phyloP scores from a whole-genome alignment of 64 coral and sea anemone species.

The Trachythela sp. region DNA sequence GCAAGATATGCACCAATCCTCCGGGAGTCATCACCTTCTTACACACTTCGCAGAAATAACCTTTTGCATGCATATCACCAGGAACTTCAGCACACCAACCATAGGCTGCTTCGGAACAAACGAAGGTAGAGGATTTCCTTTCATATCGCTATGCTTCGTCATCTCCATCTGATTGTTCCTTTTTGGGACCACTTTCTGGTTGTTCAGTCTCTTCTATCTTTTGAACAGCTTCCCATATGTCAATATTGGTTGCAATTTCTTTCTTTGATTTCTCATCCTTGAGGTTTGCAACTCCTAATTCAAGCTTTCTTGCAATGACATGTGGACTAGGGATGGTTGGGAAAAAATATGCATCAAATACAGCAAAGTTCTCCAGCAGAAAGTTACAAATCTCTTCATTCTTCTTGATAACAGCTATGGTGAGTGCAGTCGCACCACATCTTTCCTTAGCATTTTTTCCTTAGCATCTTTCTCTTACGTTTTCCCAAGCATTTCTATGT shows the following conservation, averaged over 20 bases:
- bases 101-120: background rate
- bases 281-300: background rate
- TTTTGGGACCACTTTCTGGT: too few species aligned
- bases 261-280: background rate
- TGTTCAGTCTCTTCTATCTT: too few species aligned
- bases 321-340: background rate
- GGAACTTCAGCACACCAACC: conserved; percentile 30
- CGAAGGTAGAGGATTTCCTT: too few species aligned
- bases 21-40: conserved; percentile 14
- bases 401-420: background rate
- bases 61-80: conserved; percentile 35
- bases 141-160: background rate
- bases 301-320: background rate
- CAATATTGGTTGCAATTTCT: too few species aligned
- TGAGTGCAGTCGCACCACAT: background rate
- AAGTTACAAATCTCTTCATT: background rate
- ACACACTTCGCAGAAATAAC: conserved; percentile 25
- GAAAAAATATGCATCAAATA: background rate
- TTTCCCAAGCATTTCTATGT: background rate
- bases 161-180: background rate
- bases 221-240: too few species aligned
- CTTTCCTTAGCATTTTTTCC: background rate
- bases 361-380: background rate
- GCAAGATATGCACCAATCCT: conserved; percentile 27
- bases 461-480: background rate